Evolutionary conservation across 2,888 invertebrate species (phyloP).

Genomic region (Aphidius colemani): DNA sequence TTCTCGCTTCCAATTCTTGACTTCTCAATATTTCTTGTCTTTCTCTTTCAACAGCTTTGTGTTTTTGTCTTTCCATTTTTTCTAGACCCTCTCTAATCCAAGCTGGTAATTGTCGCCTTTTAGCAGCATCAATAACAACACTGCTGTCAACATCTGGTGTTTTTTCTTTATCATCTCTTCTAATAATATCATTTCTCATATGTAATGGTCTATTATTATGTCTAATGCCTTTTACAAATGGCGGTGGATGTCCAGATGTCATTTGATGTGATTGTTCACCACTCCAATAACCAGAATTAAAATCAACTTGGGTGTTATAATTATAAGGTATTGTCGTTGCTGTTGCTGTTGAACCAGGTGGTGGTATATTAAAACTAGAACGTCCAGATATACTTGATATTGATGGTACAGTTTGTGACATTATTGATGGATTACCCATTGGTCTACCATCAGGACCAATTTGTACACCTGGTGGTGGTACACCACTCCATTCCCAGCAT

Average conservation of each 20-base stretch:
- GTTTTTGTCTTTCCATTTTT: constrained; percentile 95
- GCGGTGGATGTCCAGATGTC: constrained; percentile 47
- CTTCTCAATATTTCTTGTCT: constrained; percentile 70
- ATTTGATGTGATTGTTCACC: constrained; percentile 45
- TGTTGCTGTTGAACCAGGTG: constrained; percentile 43
- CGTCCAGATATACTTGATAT: constrained; percentile 52
- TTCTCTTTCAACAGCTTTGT: constrained; percentile 81
- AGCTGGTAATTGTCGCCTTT: constrained; percentile 88
- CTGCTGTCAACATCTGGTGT: constrained; percentile 56
- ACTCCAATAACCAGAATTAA: constrained; percentile 43
- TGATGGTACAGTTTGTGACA: constrained; percentile 47
- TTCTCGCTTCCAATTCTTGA: constrained; percentile 63
- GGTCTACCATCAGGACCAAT: constrained; percentile 55
- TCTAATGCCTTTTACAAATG: constrained; percentile 53
- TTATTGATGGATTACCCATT: constrained; percentile 47
- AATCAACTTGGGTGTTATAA: constrained; percentile 49
- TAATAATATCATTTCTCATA: constrained; percentile 45
- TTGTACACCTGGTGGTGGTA: constrained; percentile 52
- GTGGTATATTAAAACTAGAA: constrained; percentile 40
- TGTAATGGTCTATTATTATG: constrained; percentile 47
- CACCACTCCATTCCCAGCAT: constrained; percentile 57
- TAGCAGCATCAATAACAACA: constrained; percentile 73
- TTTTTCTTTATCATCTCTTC: constrained; percentile 54
- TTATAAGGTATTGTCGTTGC: constrained; percentile 47
- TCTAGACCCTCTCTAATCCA: constrained; percentile 98